A percentile compares a stretch with the other conserved stretches of the same genome.
These are phyloP conservation scores for Eristalis arbustorum DNA, from an alignment of 2,888 invertebrate species.

Conservation along the genomic window DNA sequence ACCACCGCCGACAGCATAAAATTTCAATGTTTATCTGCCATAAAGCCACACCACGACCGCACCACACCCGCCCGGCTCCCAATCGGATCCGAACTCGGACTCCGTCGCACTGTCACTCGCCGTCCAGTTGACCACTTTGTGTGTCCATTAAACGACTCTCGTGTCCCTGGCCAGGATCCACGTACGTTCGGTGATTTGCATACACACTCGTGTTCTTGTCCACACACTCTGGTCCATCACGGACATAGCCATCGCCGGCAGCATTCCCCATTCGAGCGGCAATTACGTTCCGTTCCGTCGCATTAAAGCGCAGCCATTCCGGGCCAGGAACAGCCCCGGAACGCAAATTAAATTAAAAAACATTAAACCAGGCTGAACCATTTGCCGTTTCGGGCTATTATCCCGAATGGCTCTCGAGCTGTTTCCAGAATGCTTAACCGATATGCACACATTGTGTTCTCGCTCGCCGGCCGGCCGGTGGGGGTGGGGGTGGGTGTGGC, in stretches of 20 bases:
- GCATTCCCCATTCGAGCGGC: conserved; percentile 60
- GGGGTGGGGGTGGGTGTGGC: not conserved
- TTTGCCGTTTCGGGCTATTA: conserved; percentile 69
- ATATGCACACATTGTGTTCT: conserved; percentile 60
- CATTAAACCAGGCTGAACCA: conserved; percentile 70
- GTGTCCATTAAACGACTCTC: conserved; percentile 55
- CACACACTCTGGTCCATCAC: not conserved
- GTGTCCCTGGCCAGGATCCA: not conserved
- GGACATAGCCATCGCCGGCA: not conserved
- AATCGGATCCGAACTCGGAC: conserved; percentile 28
- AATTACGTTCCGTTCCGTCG: conserved; percentile 66
- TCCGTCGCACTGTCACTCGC: not conserved
- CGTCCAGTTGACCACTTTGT: conserved; percentile 57
- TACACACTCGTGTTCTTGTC: conserved; percentile 42
- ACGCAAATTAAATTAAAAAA: conserved; percentile 72
- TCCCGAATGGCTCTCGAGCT: conserved; percentile 70
- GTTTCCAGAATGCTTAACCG: conserved; percentile 70
- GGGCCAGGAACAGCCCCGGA: conserved; percentile 69
- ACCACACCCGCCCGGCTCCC: conserved; percentile 29
- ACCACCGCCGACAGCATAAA: conserved; percentile 58
- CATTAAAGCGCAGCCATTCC: conserved; percentile 68
- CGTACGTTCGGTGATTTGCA: conserved; percentile 63
- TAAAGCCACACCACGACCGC: conserved; percentile 60
- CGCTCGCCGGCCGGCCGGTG: conserved; percentile 26
- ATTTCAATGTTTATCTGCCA: conserved; percentile 69